phyloP scores from a whole-genome alignment of 92 coral and sea anemone genomes.

The Phenganax marumi region DNA sequence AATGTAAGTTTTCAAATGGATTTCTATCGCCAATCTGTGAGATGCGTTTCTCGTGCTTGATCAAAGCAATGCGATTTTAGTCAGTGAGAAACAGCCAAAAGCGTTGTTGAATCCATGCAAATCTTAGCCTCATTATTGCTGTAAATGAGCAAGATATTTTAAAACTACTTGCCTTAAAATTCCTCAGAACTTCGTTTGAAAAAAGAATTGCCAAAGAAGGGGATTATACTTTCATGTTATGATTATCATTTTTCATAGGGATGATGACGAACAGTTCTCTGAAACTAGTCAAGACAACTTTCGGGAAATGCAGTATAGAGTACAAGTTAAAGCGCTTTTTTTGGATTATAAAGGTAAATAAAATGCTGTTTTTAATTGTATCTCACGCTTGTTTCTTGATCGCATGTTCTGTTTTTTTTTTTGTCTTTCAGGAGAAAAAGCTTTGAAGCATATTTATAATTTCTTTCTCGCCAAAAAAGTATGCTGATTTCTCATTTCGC shows the following conservation, averaged over 20 bases:
- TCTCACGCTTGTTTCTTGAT: no score
- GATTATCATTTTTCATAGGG: background rate
- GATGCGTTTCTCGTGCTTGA: background rate
- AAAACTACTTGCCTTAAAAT: background rate
- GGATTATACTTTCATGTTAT: no score
- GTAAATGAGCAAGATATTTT: background rate
- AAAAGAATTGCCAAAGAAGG: background rate
- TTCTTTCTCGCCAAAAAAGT: slow-evolving; percentile 88
- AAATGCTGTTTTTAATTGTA: background rate
- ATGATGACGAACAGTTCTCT: background rate
- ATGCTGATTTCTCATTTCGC: background rate
- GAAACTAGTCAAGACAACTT: slow-evolving; percentile 31
- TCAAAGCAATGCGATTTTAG: background rate
- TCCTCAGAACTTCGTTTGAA: background rate
- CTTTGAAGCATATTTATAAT: slow-evolving; percentile 72
- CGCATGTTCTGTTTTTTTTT: background rate
- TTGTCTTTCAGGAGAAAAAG: slow-evolving; percentile 51
- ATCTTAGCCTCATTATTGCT: background rate
- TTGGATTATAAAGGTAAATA: slow-evolving; percentile 32
- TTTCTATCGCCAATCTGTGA: background rate
- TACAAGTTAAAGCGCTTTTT: slow-evolving; percentile 8
- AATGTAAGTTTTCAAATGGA: slow-evolving; percentile 2
- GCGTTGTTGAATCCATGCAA: background rate
- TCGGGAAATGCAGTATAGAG: slow-evolving; percentile 23
- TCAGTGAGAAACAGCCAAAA: background rate